Conservation (phyloP, 2,888 invertebrate species). For the Horisme vitalbata region DNA sequence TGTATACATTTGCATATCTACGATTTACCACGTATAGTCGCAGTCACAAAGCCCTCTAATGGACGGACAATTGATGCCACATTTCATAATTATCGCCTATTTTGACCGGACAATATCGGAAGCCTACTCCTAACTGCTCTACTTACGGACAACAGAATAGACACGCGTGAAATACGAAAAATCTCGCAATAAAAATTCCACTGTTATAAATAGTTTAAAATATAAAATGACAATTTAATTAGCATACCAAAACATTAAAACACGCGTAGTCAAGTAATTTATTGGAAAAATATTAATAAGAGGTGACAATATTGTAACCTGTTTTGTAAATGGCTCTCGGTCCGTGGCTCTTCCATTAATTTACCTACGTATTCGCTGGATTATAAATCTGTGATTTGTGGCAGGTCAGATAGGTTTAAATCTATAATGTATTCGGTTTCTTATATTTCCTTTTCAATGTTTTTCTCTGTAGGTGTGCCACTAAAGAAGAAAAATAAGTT, state of each 20-base stretch:
- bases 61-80: constrained; percentile 74
- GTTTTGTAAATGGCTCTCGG: constrained; percentile 33
- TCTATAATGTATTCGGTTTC: constrained; percentile 13
- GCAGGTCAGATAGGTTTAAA: constrained; percentile 28
- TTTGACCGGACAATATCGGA: constrained; percentile 75
- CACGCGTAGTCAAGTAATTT: constrained; percentile 33
- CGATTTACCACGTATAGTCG: constrained; percentile 49
- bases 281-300: constrained; percentile 33
- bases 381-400: constrained; percentile 32
- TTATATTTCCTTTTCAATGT: constrained; percentile 8
- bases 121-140: constrained; percentile 48
- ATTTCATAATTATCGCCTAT: constrained; percentile 81
- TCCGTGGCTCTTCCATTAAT: constrained; percentile 27
- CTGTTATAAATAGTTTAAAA: constrained; percentile 27
- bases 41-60: constrained; percentile 73
- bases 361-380: constrained; percentile 29
- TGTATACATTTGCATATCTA: constrained; percentile 67
- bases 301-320: constrained; percentile 36
- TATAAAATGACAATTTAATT: constrained; percentile 32
- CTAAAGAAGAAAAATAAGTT: neutral
- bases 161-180: constrained; percentile 30
- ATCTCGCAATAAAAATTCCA: constrained; percentile 17
- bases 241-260: constrained; percentile 32
- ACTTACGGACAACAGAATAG: constrained; percentile 47
- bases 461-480: constrained; percentile 3